Percentiles rank a stretch among this genome's conserved stretches.
phyloP scores from a whole-genome alignment of 64 coral and sea anemone genomes.

The Stichodactyla mertensii region DNA sequence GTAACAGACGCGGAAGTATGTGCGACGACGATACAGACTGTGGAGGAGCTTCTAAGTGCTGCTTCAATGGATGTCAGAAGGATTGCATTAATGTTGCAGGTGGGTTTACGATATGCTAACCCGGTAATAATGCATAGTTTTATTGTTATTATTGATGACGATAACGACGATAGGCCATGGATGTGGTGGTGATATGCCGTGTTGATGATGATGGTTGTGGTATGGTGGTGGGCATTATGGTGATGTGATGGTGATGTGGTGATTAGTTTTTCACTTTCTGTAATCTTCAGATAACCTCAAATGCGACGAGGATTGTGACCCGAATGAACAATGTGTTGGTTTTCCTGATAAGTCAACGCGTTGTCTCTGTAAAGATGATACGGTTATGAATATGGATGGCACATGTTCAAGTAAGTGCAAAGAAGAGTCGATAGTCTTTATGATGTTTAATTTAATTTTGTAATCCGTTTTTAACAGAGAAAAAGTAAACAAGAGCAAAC shows the following conservation, averaged over 20 bases:
- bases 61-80: constrained; percentile 48
- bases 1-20: constrained; percentile 48
- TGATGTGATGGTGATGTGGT: too few species aligned
- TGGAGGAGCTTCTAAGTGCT: constrained; percentile 16
- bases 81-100: constrained; percentile 28
- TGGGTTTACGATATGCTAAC: not conserved
- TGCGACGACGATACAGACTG: constrained; percentile 21
- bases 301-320: not conserved
- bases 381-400: not conserved
- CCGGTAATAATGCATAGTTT: too few species aligned
- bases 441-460: too few species aligned
- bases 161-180: not conserved
- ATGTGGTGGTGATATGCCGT: not conserved
- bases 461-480: too few species aligned
- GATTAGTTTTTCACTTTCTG: not conserved
- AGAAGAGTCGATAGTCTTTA: too few species aligned
- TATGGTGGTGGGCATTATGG: not conserved
- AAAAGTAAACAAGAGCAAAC: too few species aligned
- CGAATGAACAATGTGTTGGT: not conserved
- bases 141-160: too few species aligned
- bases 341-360: not conserved
- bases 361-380: not conserved
- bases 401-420: not conserved
- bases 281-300: not conserved
- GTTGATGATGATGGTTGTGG: not conserved